A percentile compares a stretch with the other conserved stretches of the same genome.
Evolutionary conservation across 2,113 vertebrate genomes (phyloP).

Genomic region (Aegithalos caudatus): DNA sequence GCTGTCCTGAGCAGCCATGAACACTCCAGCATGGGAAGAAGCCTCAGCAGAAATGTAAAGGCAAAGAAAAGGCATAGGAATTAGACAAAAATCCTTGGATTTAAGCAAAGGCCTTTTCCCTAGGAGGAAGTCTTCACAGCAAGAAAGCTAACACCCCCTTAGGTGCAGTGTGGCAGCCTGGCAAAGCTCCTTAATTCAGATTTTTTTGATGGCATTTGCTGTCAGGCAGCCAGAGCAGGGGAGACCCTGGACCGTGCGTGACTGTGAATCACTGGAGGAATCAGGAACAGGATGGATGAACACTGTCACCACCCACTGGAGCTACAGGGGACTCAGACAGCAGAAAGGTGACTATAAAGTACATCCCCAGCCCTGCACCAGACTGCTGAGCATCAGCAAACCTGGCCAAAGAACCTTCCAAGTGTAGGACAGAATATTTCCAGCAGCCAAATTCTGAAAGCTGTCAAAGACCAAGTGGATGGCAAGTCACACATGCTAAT

Average conservation of each 20-base stretch:
- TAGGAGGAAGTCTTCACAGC: neutral
- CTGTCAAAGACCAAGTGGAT: neutral
- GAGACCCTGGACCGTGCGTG: fast-evolving
- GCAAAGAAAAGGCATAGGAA: neutral
- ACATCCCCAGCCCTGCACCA: neutral
- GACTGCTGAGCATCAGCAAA: neutral
- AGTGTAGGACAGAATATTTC: neutral
- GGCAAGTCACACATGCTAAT: neutral
- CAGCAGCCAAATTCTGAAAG: neutral
- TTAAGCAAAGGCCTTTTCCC: neutral
- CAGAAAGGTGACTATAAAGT: neutral
- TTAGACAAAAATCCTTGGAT: neutral
- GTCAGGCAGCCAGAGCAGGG: neutral
- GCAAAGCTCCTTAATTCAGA: neutral
- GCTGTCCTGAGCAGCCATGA: neutral
- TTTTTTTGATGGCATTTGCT: neutral
- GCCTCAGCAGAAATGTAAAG: neutral
- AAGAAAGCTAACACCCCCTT: neutral
- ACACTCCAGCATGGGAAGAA: neutral
- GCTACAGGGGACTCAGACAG: neutral
- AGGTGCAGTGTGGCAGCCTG: neutral
- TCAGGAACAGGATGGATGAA: neutral
- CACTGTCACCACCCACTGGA: neutral
- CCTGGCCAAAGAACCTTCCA: neutral
- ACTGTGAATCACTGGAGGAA: neutral